These are phyloP conservation scores for Rhinoraja longicauda DNA, from an alignment of 2,797 vertebrate species.

Conservation along the genomic window DNA sequence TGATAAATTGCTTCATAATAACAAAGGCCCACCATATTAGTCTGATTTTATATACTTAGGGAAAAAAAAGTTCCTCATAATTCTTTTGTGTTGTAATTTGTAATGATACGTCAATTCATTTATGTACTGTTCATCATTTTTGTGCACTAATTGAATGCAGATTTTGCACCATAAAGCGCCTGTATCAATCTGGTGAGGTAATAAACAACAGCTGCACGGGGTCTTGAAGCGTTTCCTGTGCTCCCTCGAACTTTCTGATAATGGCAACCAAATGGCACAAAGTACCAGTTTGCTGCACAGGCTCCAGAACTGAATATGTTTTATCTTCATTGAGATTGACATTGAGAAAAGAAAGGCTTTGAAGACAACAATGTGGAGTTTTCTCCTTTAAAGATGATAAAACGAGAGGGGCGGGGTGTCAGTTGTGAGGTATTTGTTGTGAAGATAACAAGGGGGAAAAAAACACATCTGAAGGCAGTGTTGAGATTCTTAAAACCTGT, in stretches of 20 bases:
- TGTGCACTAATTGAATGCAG: slow-evolving; percentile 31
- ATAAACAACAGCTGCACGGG: slow-evolving; percentile 30
- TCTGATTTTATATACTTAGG: not conserved
- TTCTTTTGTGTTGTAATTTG: slow-evolving; percentile 24
- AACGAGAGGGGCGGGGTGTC: not conserved
- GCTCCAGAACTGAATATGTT: not conserved
- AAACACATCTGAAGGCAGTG: not conserved
- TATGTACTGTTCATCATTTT: slow-evolving; percentile 20
- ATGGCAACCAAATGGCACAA: slow-evolving; percentile 17
- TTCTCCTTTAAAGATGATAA: slow-evolving; percentile 16
- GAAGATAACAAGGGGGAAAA: too few species aligned
- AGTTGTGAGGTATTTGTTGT: not conserved
- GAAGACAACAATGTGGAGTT: not conserved
- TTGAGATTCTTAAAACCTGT: not conserved
- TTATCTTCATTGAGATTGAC: not conserved
- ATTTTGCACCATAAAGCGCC: not conserved
- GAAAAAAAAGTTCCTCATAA: not conserved
- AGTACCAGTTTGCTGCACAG: not conserved
- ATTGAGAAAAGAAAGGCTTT: slow-evolving; percentile 6
- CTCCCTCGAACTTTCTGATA: not conserved
- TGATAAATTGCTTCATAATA: not conserved
- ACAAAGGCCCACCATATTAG: not conserved
- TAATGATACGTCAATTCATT: not conserved
- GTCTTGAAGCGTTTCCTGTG: not conserved
- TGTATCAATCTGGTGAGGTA: not conserved